A percentile compares a stretch with the other conserved stretches of the same genome.
These are phyloP conservation scores for Blastobasis lacticolella DNA, from an alignment of 2,888 invertebrate genomes.

Conservation along the genomic window DNA sequence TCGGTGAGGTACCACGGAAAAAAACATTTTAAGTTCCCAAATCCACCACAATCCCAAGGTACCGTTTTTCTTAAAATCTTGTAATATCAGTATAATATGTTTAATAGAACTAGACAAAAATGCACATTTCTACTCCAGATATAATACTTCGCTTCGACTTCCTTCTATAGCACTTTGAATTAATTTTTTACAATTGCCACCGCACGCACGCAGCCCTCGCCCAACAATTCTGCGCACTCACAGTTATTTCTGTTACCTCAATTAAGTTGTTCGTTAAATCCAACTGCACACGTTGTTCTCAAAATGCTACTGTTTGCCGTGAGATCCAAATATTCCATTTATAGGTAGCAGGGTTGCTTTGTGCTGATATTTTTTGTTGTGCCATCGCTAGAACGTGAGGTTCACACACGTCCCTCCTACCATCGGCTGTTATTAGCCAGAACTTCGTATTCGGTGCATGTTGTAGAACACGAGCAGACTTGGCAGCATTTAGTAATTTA, in stretches of 20 bases:
- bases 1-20: no score
- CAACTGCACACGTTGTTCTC: conserved; percentile 41
- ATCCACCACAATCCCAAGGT: no score
- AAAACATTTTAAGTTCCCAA: no score
- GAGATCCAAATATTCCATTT: conserved; percentile 61
- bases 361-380: conserved; percentile 59
- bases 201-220: neutral
- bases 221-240: neutral
- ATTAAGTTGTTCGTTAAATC: conserved; percentile 29
- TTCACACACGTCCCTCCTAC: conserved; percentile 47
- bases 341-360: conserved; percentile 56
- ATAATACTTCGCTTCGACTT: no score
- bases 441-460: conserved; percentile 32
- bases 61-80: no score
- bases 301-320: conserved; percentile 50
- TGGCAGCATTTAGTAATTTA: conserved; percentile 46
- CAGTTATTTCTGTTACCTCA: conserved; percentile 22
- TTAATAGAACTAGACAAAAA: no score
- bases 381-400: conserved; percentile 58
- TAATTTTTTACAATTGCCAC: neutral
- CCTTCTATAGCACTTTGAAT: no score
- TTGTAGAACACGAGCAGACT: conserved; percentile 31
- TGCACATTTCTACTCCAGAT: no score
- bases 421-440: conserved; percentile 41
- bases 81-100: no score